A percentile compares a stretch with the other conserved stretches of the same genome.
Conservation (phyloP, 2,888 invertebrate genomes). For the Saturnia japonica region DNA sequence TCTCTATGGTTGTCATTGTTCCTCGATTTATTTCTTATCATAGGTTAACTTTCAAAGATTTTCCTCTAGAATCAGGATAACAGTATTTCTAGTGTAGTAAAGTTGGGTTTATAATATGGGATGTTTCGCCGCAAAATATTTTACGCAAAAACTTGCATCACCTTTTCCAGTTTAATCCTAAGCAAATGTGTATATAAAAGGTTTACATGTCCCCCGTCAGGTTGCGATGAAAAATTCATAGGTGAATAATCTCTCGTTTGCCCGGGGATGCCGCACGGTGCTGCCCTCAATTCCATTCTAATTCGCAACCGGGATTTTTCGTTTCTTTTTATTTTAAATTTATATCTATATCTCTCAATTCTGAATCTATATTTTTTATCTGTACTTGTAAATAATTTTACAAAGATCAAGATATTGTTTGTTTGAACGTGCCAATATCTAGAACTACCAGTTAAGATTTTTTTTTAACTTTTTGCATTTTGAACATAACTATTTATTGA, state of each 20-base stretch:
- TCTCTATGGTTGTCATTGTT: too few species aligned
- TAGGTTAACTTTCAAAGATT: too few species aligned
- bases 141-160: constrained; percentile 7
- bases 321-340: constrained; percentile 15
- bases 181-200: constrained; percentile 33
- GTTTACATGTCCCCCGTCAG: constrained; percentile 27
- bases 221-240: constrained; percentile 27
- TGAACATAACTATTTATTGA: too few species aligned
- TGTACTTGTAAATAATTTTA: too few species aligned
- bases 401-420: too few species aligned
- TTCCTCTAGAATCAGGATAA: too few species aligned
- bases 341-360: not conserved
- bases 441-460: too few species aligned
- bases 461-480: too few species aligned
- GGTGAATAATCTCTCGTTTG: constrained; percentile 31
- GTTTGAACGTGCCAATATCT: too few species aligned
- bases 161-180: constrained; percentile 27
- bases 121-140: constrained; percentile 8
- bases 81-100: not conserved
- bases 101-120: not conserved
- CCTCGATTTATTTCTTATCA: too few species aligned
- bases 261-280: constrained; percentile 23
- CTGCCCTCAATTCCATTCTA: constrained; percentile 24
- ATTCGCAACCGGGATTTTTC: constrained; percentile 22
- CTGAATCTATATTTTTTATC: not conserved